These are phyloP conservation scores for Sinotaia quadrata DNA, from an alignment of 2,888 invertebrate genomes.

Conservation along the genomic window DNA sequence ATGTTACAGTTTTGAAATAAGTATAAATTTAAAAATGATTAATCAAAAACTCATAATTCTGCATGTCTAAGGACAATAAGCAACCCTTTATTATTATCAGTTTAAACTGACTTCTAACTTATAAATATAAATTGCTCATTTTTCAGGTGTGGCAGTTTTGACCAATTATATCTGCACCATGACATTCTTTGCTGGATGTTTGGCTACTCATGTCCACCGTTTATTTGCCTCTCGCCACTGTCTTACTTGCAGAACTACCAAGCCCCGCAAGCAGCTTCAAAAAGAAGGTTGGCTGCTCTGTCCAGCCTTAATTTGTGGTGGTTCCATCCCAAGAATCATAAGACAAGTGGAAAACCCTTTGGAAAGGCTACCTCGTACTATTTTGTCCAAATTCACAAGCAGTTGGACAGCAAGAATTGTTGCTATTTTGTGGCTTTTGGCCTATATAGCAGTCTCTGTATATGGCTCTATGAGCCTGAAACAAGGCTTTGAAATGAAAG, in stretches of 20 bases:
- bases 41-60: no score
- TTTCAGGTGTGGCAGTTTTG: constrained; percentile 60
- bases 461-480: constrained; percentile 44
- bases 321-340: constrained; percentile 36
- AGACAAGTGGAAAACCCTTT: constrained; percentile 46
- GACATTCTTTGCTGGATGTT: constrained; percentile 57
- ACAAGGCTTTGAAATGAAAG: constrained; percentile 51
- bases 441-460: constrained; percentile 8
- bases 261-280: constrained; percentile 42
- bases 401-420: constrained; percentile 43
- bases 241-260: constrained; percentile 44
- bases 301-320: constrained; percentile 66
- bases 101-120: background rate
- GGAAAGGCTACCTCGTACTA: constrained; percentile 45
- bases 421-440: constrained; percentile 44
- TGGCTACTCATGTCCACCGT: constrained; percentile 58
- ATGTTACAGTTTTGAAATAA: no score
- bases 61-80: no score
- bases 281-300: constrained; percentile 29
- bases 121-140: constrained; percentile 22
- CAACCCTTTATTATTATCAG: no score
- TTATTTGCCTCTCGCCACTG: constrained; percentile 47
- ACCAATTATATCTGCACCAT: constrained; percentile 62
- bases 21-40: no score
- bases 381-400: constrained; percentile 46